These are phyloP conservation scores for Meloidogyne hapla DNA, from an alignment of 1,140 invertebrate genomes.

Conservation along the genomic window DNA sequence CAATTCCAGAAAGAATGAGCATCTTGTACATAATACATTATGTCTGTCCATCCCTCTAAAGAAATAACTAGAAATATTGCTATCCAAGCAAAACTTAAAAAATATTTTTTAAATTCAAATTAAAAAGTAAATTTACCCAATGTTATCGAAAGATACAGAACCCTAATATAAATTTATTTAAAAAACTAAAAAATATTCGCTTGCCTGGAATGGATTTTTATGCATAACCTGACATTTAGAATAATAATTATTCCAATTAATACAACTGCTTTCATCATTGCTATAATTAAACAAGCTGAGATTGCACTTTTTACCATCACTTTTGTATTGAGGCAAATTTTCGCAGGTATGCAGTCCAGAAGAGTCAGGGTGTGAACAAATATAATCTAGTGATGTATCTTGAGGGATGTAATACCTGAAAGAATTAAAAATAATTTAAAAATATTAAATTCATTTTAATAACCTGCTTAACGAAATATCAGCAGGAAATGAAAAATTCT, in stretches of 20 bases:
- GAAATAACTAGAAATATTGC: constrained; percentile 91
- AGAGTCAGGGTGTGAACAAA: constrained; percentile 87
- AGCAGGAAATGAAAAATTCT: constrained; percentile 42
- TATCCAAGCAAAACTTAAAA: constrained; percentile 82
- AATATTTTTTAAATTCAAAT: no score
- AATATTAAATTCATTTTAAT: not conserved
- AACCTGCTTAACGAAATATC: constrained; percentile 59
- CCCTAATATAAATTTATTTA: constrained; percentile 70
- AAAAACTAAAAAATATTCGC: not conserved
- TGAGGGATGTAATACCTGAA: constrained; percentile 67
- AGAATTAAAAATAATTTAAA: constrained; percentile 17
- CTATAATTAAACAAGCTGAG: constrained; percentile 59
- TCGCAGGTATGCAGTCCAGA: constrained; percentile 89
- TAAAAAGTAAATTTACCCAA: constrained; percentile 69
- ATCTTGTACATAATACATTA: constrained; percentile 97
- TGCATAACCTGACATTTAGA: constrained; percentile 84
- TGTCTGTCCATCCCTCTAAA: constrained; percentile 88
- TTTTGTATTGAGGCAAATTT: constrained; percentile 78
- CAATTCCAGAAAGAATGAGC: constrained; percentile 99
- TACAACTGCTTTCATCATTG: constrained; percentile 70
- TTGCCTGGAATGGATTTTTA: constrained; percentile 83
- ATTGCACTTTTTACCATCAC: constrained; percentile 71
- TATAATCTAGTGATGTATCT: constrained; percentile 87
- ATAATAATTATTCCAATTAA: constrained; percentile 99
- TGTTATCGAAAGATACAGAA: constrained; percentile 98